phyloP scores from a whole-genome alignment of 2,797 vertebrate species.

The Pantherophis vulpinus region DNA sequence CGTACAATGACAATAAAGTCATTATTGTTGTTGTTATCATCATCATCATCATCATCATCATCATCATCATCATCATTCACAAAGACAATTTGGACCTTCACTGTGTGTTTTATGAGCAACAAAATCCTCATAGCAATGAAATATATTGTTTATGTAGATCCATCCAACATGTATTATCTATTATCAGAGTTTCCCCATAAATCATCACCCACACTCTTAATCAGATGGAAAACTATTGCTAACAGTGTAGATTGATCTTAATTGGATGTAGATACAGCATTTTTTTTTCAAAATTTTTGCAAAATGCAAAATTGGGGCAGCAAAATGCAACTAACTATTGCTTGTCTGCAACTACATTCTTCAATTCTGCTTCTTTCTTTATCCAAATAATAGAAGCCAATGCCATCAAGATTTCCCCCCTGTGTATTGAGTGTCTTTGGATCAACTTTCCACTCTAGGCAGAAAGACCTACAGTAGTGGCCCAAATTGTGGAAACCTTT shows the following conservation, averaged over 20 bases:
- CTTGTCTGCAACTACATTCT: neutral
- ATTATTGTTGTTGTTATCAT: no score
- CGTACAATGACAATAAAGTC: no score
- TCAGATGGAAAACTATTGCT: neutral
- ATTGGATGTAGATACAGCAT: neutral
- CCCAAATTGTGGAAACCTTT: no score
- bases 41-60: no score
- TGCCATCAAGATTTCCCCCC: neutral
- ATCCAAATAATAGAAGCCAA: neutral
- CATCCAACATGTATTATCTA: neutral
- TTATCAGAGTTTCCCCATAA: neutral
- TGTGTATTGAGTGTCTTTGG: neutral
- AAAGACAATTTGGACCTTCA: neutral
- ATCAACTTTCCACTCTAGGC: neutral
- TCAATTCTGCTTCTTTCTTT: neutral
- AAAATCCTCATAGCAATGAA: neutral
- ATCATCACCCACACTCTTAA: neutral
- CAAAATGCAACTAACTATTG: neutral
- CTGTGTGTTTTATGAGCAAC: neutral
- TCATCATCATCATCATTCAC: no score
- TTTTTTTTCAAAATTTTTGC: neutral
- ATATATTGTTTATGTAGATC: neutral
- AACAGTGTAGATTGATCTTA: neutral
- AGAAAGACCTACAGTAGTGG: neutral
- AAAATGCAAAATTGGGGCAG: neutral